phyloP scores from a whole-genome alignment of 2,888 invertebrate genomes.

The Mythimna vitellina region DNA sequence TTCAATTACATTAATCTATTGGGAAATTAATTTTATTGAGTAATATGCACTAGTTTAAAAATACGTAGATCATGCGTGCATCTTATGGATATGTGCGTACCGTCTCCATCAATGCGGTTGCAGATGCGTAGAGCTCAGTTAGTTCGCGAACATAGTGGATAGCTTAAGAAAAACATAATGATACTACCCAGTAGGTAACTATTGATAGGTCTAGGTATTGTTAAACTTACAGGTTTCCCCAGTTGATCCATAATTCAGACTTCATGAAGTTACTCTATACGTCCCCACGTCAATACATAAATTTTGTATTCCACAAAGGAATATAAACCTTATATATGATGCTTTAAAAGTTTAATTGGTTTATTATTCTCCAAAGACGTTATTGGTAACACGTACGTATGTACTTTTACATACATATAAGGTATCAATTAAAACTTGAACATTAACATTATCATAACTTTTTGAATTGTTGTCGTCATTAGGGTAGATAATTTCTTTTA shows the following conservation, averaged over 20 bases:
- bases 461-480: constrained; percentile 6
- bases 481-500: constrained; percentile 2
- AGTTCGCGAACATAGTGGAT: no score
- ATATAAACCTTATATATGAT: constrained; percentile 10
- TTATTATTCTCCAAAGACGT: constrained; percentile 14
- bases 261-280: neutral
- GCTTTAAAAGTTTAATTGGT: constrained; percentile 27
- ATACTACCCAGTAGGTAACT: no score
- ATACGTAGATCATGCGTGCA: no score
- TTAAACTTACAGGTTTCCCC: constrained; percentile 7
- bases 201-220: neutral
- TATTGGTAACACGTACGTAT: neutral
- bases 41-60: no score
- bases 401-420: neutral
- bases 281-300: neutral
- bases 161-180: no score
- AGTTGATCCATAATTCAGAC: neutral
- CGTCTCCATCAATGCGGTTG: no score
- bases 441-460: constrained; percentile 15
- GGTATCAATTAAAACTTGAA: constrained; percentile 26
- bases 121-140: no score
- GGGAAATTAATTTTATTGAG: no score
- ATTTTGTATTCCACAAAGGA: constrained; percentile 6
- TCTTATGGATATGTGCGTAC: no score
- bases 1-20: no score